These are phyloP conservation scores for Fulica atra DNA, from an alignment of 2,113 vertebrate species.

Conservation along the genomic window DNA sequence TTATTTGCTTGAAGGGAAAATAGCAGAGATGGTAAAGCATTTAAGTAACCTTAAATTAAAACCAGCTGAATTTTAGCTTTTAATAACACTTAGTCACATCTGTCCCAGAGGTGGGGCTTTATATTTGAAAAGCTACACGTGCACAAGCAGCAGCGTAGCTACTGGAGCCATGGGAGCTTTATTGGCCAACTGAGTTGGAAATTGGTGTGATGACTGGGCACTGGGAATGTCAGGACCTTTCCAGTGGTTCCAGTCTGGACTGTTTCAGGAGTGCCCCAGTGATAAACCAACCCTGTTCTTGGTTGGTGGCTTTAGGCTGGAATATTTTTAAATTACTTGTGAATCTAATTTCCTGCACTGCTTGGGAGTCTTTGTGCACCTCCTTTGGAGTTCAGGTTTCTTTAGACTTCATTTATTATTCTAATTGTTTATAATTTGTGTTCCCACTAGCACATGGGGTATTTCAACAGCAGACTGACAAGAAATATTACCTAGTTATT, in stretches of 20 bases:
- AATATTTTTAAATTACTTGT: neutral
- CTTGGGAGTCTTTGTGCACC: neutral
- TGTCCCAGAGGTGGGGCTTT: neutral
- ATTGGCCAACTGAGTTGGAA: neutral
- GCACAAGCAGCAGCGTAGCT: neutral
- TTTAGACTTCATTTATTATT: neutral
- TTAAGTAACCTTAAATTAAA: neutral
- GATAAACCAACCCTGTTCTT: neutral
- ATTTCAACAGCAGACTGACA: neutral
- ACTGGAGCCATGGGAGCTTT: neutral
- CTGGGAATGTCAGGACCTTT: neutral
- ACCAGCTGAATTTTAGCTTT: neutral
- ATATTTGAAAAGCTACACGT: neutral
- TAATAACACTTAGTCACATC: neutral
- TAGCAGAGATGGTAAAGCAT: neutral
- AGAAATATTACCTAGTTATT: neutral
- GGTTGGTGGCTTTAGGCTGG: neutral
- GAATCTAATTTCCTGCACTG: neutral
- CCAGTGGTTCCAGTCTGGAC: neutral
- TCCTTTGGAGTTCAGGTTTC: neutral
- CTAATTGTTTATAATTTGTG: neutral
- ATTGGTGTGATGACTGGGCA: neutral
- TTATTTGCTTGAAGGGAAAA: neutral
- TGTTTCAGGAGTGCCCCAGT: fast-evolving
- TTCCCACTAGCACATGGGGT: neutral